Evolutionary conservation across 2,888 invertebrate genomes (phyloP).

Genomic region (Chalcis sispes): DNA sequence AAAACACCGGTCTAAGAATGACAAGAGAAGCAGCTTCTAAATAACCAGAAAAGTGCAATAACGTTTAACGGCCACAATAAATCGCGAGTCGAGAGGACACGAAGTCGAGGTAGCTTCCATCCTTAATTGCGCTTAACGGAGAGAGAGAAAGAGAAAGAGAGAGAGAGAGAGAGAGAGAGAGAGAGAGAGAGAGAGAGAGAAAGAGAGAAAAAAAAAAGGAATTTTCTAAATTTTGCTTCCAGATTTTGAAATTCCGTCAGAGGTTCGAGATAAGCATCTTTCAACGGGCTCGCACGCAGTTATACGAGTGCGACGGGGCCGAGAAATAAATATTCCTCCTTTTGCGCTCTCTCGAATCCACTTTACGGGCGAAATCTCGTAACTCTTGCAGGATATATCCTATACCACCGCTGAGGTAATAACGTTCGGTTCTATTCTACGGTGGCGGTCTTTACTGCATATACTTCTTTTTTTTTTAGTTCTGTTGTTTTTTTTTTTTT

Average conservation of each 20-base stretch:
- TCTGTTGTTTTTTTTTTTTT: too few species aligned
- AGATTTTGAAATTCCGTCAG: conserved; percentile 45
- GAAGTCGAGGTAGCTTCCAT: too few species aligned
- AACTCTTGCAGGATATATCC: conserved; percentile 22
- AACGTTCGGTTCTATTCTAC: too few species aligned
- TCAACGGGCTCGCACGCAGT: too few species aligned
- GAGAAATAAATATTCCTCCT: conserved; percentile 28
- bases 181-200: too few species aligned
- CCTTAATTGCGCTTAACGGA: conserved; percentile 25
- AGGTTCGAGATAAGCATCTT: conserved; percentile 30
- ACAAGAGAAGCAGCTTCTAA: not conserved
- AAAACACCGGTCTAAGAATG: not conserved
- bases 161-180: too few species aligned
- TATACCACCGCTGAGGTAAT: too few species aligned
- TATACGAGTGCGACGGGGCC: not conserved
- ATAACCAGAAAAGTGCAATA: conserved; percentile 20
- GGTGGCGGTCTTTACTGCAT: too few species aligned
- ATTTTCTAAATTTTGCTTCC: conserved; percentile 46
- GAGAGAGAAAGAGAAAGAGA: conserved; percentile 6
- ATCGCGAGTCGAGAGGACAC: too few species aligned
- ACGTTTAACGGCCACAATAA: conserved; percentile 34
- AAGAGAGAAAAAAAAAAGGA: conserved; percentile 4
- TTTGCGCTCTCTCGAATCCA: not conserved
- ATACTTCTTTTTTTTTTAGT: too few species aligned
- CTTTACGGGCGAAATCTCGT: conserved; percentile 37